Percentiles rank a stretch among this genome's conserved stretches.
These are phyloP conservation scores for Gopherus flavomarginatus DNA, from an alignment of 2,113 vertebrate species.

Conservation along the genomic window DNA sequence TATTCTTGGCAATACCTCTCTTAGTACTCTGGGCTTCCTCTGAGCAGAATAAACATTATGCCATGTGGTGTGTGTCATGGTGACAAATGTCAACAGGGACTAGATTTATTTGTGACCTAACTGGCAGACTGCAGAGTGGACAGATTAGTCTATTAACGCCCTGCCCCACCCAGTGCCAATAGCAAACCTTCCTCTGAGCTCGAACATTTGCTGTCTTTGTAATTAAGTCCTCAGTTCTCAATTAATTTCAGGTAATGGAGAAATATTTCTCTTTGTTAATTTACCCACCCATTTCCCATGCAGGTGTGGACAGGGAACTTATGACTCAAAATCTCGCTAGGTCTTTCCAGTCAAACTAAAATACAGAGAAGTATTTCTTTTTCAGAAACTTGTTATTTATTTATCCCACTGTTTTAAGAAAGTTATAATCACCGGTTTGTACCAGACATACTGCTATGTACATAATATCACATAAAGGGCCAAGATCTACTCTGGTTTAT, in stretches of 20 bases:
- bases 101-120: neutral
- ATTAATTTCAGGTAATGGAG: neutral
- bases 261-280: neutral
- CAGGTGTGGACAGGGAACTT: neutral
- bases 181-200: neutral
- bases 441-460: constrained; percentile 37
- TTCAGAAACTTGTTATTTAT: neutral
- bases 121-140: neutral
- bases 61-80: accelerated
- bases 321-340: neutral
- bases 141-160: neutral
- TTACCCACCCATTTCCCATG: neutral
- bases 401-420: neutral
- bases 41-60: neutral
- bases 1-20: constrained; percentile 12
- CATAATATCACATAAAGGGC: neutral
- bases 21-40: neutral
- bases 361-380: neutral
- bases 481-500: constrained; percentile 37
- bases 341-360: neutral
- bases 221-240: too few species aligned
- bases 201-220: neutral
- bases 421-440: neutral
- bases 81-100: neutral
- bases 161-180: neutral